Evolutionary conservation across 2,888 invertebrate genomes (phyloP), one percentile per base, ranked within the genome.

Genomic region (Dolichomitus sp.): DNA sequence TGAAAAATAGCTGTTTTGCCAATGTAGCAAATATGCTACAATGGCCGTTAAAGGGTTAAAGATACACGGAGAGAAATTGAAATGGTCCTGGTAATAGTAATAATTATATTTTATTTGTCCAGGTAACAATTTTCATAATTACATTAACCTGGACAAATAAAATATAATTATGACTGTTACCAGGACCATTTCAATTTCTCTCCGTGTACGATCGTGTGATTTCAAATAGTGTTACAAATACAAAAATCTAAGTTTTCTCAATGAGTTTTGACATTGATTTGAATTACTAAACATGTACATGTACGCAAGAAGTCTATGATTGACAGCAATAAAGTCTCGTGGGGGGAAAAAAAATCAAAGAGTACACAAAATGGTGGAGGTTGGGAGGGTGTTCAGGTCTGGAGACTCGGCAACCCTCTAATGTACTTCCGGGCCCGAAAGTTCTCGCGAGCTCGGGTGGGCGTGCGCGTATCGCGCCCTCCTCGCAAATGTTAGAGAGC

Each of bases 381-480:
- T 52, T 23, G 73, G 17, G 23, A 52, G 11, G 42, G 42, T 45
- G 52, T 63, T 30, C 14, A 19, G 17, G 54, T 54, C 54, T 54
- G 61, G 42, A 66, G 73, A 45, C 73, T 69, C 65, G 59, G 54
- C 69, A 70, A 59, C 69, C 48, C 78, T 74, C 65, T 82, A 82
- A 82, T 79, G 74, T 82, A 79, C 74, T 75, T 79, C 78, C 82
- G 74, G 59, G 30, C 30, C 48, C 65, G 52, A 82, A 74, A 82
- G 74, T 79, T 82, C 48, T 40, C 68, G 42, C 23, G 27, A 37
- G 42, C 33, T 45, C 59, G 69, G 63, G 45, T 42, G 68, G 52
- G 54, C 52, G 50, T 12, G 70, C 42, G 57, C 45, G 14, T 61
- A 59, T 37, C 45, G 23, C 23, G 48, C 59, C 27, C 45, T 72